Base-by-base conservation (phyloP, 2,888 invertebrate species). In the Stratiomys singularior region DNA sequence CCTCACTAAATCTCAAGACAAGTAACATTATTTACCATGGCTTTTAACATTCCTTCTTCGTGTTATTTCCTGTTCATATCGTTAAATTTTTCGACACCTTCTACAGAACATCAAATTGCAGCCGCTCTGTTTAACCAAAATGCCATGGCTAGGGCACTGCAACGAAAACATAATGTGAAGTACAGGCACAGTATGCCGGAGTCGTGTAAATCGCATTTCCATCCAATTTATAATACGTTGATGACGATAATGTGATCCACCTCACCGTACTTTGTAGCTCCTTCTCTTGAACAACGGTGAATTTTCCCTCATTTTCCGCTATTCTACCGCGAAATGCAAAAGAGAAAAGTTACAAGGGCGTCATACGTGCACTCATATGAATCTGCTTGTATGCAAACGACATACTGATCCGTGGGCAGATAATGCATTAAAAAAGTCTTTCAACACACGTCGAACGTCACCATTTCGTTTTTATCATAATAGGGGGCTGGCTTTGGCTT, bases 211-310 rank as follows among this genome's bases (percentile, higher is more conserved):
- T n/a, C 15, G 7, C 52, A 52, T 52, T 52, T 52, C 52, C 52
- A 52, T 52, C 15, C 52, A 52, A 52, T 52, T 52, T 4, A 52
- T 52, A 52, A 52, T 52, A 52, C 52, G 52, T 9, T 52, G 52
- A 52, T 52, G 52, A 52, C 52, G 52, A 52, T 52, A 18, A 52
- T 52, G 52, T 52, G 52, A 52, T 52, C 52, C 52, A 52, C 18
- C 52, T 52, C 52, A 52, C 4, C 4, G 4, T 15, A 52, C 4
- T 13, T 9, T 5, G 37, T 37, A 9, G 37, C 9, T 37, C 9
- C 37, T 9, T 37, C 37, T 9, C 37, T 37, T 37, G 37, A 9
- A 13, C 52, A 52, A 52, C 52, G 15, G 52, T 52, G 52, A 13
- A 52, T 13, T 52, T n/a, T 52, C n/a, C 52, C 4, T 52, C 18